Base-by-base conservation (phyloP, 2,113 vertebrate genomes). In the Polypterus bichir region DNA sequence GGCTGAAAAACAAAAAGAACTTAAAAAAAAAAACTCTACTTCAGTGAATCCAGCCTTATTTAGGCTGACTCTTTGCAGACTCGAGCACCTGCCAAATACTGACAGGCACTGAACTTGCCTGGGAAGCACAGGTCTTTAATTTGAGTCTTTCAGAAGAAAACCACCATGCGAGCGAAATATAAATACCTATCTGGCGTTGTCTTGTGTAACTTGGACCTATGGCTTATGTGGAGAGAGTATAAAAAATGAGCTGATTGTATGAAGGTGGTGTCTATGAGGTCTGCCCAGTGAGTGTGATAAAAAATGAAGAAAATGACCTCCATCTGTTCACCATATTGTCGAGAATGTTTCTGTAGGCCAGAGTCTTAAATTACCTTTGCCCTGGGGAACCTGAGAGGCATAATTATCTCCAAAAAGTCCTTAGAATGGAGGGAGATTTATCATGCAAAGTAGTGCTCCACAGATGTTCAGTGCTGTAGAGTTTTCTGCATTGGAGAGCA, bases 361-460 rank as follows among this genome's bases (percentile, higher is more conserved):
- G 70, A 75, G 59, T 62, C 66, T 80, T 85, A 70, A 75, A 70
- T 79, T 79, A 54, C 54, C 44, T 72, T 59, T 66, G 66, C 65
- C 75, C 54, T 48, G 57, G 57, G 66, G 11, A 74, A 49, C 44
- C 66, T 70, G 60, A 61, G 69, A 69, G 58, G 60, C 66, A 64
- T 76, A 76, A 80, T 82, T 79, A 75, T 73, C 69, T 71, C 74
- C 67, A 67, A 9, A 69, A 75, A 71, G 65, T 63, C 69, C 77
- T 68, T 67, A 59, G 62, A 74, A 74, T 69, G 68, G 65, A 65
- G 62, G 59, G 66, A 69, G 47, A 65, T 76, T 81, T 73, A 79
- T 80, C 59, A 70, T 72, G 76, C 71, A 66, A 68, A 64, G 46
- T 61, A 68, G 60, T 9, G 58, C 59, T 70, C 62, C 69, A 49